These are phyloP conservation scores for Urocitellus parryii DNA, from an alignment of 2,113 vertebrate genomes.

Conservation along the genomic window DNA sequence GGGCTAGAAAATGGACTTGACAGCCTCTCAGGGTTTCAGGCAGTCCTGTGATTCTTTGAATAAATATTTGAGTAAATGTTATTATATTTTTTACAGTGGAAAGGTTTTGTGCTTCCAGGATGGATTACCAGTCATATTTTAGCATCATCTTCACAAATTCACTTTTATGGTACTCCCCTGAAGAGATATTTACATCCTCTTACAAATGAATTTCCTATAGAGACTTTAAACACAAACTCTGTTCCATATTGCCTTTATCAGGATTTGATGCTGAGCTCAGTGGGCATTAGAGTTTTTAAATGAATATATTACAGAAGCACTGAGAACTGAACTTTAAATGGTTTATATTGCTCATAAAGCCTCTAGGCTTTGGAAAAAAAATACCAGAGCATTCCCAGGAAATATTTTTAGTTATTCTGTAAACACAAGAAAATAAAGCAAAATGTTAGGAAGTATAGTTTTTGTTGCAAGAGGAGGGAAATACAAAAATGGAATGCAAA, in stretches of 20 bases:
- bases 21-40: background rate
- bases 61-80: constrained; percentile 67
- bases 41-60: constrained; percentile 51
- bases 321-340: constrained; percentile 69
- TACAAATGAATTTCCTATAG: constrained; percentile 52
- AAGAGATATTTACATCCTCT: constrained; percentile 72
- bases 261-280: constrained; percentile 67
- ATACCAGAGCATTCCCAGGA: constrained; percentile 17
- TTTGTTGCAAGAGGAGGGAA: background rate
- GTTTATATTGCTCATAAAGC: constrained; percentile 60
- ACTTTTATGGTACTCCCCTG: constrained; percentile 58
- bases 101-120: constrained; percentile 61
- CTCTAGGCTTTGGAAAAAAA: constrained; percentile 51
- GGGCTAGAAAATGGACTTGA: constrained; percentile 55
- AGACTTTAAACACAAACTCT: constrained; percentile 52
- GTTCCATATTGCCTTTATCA: constrained; percentile 62
- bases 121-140: constrained; percentile 65
- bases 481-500: background rate
- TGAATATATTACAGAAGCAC: constrained; percentile 52
- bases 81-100: constrained; percentile 49
- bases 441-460: background rate
- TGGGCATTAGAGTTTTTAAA: constrained; percentile 61
- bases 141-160: constrained; percentile 59
- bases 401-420: constrained; percentile 28
- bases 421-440: constrained; percentile 50